Evolutionary conservation across 2,797 vertebrate species (phyloP).

Genomic region (Brotula barbata): DNA sequence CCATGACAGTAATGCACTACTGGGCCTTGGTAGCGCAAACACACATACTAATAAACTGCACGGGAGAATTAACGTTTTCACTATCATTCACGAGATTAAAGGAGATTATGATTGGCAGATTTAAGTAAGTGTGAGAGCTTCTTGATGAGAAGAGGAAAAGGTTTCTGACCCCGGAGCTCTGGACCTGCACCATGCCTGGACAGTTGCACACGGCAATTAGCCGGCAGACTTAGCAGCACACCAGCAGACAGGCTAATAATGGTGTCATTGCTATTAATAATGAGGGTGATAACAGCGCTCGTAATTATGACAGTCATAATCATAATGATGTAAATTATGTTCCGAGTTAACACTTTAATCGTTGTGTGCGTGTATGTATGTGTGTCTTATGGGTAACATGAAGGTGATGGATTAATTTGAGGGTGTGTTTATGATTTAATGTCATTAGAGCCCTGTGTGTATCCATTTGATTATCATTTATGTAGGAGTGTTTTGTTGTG

Average conservation of each 20-base stretch:
- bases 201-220: constrained; percentile 70
- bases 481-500: constrained; percentile 46
- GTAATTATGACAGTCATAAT: constrained; percentile 79
- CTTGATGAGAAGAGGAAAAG: constrained; percentile 60
- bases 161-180: constrained; percentile 65
- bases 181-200: constrained; percentile 60
- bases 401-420: constrained; percentile 70
- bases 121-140: constrained; percentile 78
- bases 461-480: constrained; percentile 60
- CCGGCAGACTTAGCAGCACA: constrained; percentile 56
- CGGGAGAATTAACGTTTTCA: constrained; percentile 82
- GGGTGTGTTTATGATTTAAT: constrained; percentile 71
- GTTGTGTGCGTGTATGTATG: constrained; percentile 18
- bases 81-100: constrained; percentile 83
- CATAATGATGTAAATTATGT: constrained; percentile 79
- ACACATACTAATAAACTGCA: constrained; percentile 87
- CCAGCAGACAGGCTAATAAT: constrained; percentile 70
- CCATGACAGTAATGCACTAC: constrained; percentile 81
- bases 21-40: constrained; percentile 78
- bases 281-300: constrained; percentile 71
- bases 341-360: constrained; percentile 71
- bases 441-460: constrained; percentile 64
- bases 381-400: constrained; percentile 51
- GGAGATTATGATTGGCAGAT: constrained; percentile 83
- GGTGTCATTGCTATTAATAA: constrained; percentile 78